Percentiles rank a stretch among this genome's conserved stretches.
Conservation (phyloP, 2,888 invertebrate species). For the Drymonia ruficornis region DNA sequence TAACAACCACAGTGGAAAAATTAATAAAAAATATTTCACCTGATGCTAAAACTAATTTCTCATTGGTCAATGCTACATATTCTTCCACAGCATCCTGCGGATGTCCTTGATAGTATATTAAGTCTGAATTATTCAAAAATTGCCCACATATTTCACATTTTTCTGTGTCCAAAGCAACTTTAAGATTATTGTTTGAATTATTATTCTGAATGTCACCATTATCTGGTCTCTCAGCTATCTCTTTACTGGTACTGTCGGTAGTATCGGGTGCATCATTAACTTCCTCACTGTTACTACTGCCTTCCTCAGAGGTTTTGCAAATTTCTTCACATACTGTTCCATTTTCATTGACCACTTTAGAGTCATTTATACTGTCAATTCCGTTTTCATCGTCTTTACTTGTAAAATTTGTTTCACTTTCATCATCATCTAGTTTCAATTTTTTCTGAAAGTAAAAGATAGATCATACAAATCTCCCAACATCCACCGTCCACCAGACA, state of each 20-base stretch:
- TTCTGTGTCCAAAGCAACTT: slow-evolving; percentile 51
- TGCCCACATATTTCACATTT: slow-evolving; percentile 76
- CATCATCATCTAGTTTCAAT: background rate
- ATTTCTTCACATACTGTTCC: background rate
- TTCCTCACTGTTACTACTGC: slow-evolving; percentile 1
- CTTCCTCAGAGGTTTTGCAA: slow-evolving; percentile 8
- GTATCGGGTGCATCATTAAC: slow-evolving; percentile 1
- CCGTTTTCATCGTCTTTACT: background rate
- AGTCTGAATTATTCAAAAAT: slow-evolving; percentile 76
- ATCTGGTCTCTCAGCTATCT: slow-evolving; percentile 4
- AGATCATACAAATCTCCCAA: background rate
- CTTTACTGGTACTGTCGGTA: slow-evolving; percentile 5
- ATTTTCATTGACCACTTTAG: background rate
- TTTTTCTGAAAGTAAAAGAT: slow-evolving; percentile 5
- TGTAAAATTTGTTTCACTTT: background rate
- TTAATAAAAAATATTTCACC: slow-evolving; percentile 81
- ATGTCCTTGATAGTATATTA: slow-evolving; percentile 89
- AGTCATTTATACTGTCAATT: slow-evolving; percentile 22
- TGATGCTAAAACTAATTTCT: slow-evolving; percentile 88
- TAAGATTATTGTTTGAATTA: slow-evolving; percentile 9
- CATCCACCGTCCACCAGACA: too few relatives aligned
- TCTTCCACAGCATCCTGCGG: slow-evolving; percentile 91
- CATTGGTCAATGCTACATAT: slow-evolving; percentile 89
- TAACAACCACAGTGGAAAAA: too few relatives aligned
- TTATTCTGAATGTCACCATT: slow-evolving; percentile 15